phyloP scores from a whole-genome alignment of 2,113 vertebrate species.

The Callipepla squamata region DNA sequence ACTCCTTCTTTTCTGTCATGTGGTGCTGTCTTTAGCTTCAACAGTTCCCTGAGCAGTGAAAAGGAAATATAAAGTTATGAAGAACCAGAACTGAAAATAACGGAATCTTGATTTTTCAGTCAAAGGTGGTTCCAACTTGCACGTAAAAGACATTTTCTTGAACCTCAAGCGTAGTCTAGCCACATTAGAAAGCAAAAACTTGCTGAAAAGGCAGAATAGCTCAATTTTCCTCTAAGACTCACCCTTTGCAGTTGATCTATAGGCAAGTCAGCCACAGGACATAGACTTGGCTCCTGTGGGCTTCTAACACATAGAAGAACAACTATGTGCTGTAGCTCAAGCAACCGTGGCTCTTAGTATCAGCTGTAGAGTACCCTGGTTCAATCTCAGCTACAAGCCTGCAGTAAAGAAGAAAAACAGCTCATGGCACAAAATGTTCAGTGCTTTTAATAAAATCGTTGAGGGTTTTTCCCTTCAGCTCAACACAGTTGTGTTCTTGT shows the following conservation, averaged over 20 bases:
- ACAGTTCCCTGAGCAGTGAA: not conserved
- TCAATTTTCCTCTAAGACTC: not conserved
- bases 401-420: not conserved
- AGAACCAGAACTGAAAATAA: not conserved
- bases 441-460: not conserved
- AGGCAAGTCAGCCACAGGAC: not conserved
- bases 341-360: not conserved
- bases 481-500: not conserved
- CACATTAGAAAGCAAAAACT: not conserved
- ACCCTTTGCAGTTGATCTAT: not conserved
- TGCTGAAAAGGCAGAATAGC: not conserved
- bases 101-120: not conserved
- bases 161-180: not conserved
- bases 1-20: not conserved
- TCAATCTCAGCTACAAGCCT: not conserved
- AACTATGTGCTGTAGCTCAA: not conserved
- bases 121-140: not conserved
- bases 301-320: not conserved
- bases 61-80: not conserved
- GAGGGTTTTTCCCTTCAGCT: not conserved
- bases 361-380: not conserved
- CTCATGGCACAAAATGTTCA: not conserved
- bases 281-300: not conserved
- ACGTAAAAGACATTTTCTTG: not conserved
- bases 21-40: not conserved